Evolutionary conservation across 2,888 invertebrate genomes (phyloP).

Genomic region (Drosophila acutilabella): DNA sequence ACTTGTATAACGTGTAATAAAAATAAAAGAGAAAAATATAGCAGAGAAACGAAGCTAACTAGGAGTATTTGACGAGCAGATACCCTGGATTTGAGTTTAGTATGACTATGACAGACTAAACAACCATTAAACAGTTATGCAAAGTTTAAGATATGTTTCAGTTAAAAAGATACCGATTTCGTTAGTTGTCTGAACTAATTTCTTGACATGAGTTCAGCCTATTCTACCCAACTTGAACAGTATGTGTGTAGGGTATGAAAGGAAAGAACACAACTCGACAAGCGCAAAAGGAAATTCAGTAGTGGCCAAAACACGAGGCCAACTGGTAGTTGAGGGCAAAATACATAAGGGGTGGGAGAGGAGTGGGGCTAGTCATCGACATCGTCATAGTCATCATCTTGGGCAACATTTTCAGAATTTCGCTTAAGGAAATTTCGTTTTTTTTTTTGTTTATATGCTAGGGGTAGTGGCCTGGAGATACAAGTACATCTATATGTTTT

Average conservation of each 20-base stretch:
- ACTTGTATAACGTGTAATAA: constrained; percentile 77
- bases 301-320: constrained; percentile 42
- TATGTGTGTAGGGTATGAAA: constrained; percentile 25
- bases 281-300: constrained; percentile 58
- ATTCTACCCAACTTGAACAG: neutral
- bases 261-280: constrained; percentile 46
- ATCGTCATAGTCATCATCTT: constrained; percentile 74
- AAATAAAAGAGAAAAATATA: constrained; percentile 37
- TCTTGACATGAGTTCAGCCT: neutral
- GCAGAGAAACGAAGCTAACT: neutral
- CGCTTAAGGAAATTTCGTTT: constrained; percentile 67
- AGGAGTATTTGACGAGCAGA: neutral
- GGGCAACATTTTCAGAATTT: constrained; percentile 56
- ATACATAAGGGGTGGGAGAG: neutral
- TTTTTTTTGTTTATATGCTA: constrained; percentile 12
- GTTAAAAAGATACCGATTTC: neutral
- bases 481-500: constrained; percentile 44
- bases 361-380: constrained; percentile 65
- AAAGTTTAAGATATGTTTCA: neutral
- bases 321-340: constrained; percentile 14
- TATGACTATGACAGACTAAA: too few species aligned
- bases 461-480: constrained; percentile 37
- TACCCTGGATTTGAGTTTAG: constrained; percentile 3
- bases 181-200: neutral
- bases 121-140: neutral